Conservation (phyloP, 2,113 vertebrate genomes). For the Arenaria interpres region DNA sequence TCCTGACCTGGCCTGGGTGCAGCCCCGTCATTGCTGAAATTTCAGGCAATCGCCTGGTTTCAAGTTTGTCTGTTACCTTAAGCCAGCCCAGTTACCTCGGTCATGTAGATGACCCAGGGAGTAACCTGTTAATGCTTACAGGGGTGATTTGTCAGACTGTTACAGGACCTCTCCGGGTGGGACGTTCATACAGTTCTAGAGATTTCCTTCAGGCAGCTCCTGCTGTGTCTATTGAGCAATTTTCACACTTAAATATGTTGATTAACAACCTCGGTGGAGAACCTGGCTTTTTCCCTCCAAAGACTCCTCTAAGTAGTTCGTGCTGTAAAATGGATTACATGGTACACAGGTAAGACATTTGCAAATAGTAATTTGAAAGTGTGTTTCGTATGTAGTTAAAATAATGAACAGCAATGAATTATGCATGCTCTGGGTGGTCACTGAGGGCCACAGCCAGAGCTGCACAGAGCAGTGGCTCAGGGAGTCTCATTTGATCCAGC, state of each 20-base stretch:
- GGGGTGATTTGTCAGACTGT: not conserved
- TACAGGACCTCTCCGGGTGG: not conserved
- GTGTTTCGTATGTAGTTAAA: not conserved
- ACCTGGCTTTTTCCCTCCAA: not conserved
- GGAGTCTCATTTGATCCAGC: not conserved
- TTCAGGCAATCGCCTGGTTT: not conserved
- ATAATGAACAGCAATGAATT: not conserved
- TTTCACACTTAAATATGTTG: not conserved
- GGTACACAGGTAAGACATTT: not conserved
- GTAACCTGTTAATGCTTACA: not conserved
- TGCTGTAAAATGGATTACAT: not conserved
- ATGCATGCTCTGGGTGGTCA: not conserved
- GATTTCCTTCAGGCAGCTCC: not conserved
- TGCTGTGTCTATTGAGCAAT: not conserved
- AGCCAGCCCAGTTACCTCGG: not conserved
- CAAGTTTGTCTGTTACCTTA: not conserved
- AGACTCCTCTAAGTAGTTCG: not conserved
- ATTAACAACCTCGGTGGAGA: not conserved
- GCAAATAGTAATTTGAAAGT: not conserved
- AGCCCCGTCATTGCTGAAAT: not conserved
- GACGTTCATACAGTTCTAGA: not conserved
- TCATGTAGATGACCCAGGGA: not conserved
- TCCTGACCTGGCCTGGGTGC: accelerated
- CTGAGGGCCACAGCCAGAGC: not conserved
- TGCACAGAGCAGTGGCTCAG: not conserved